These are phyloP conservation scores for Maniola hyperantus DNA, from an alignment of 2,888 invertebrate genomes.

Conservation along the genomic window DNA sequence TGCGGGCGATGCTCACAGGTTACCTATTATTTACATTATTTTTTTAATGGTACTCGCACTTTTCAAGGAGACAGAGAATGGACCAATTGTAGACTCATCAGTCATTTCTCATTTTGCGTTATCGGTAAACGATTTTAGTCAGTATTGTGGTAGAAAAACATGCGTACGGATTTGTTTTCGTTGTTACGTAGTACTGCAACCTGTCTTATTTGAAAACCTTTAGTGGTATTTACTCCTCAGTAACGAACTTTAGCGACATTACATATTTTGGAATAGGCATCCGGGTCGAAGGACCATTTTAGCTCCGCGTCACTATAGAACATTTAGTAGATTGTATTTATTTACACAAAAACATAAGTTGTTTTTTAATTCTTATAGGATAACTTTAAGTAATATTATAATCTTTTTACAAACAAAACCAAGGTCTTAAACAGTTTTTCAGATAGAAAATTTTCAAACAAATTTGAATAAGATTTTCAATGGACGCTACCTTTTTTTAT, in stretches of 20 bases:
- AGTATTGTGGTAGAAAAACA: not conserved
- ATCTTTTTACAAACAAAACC: not conserved
- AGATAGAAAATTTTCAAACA: not conserved
- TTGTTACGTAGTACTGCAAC: not conserved
- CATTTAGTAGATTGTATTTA: too few relatives aligned
- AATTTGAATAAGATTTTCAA: not conserved
- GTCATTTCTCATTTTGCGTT: slow-evolving; percentile 4
- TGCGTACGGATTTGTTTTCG: slow-evolving; percentile 13
- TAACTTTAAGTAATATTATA: not conserved
- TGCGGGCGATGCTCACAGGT: slow-evolving; percentile 82
- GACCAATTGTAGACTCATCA: not conserved
- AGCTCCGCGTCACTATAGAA: too few relatives aligned
- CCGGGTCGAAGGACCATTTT: not conserved
- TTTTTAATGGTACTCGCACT: slow-evolving; percentile 16
- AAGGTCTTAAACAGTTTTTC: not conserved
- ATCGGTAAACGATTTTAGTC: not conserved
- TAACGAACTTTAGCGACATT: not conserved
- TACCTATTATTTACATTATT: slow-evolving; percentile 67
- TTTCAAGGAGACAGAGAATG: slow-evolving; percentile 9
- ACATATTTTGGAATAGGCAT: not conserved
- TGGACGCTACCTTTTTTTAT: not conserved
- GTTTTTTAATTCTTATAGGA: not conserved
- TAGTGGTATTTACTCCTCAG: too few relatives aligned
- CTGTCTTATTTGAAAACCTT: not conserved
- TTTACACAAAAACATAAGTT: too few relatives aligned